Percentiles rank a stretch among this genome's conserved stretches.
phyloP scores from a whole-genome alignment of 2,888 invertebrate species.

The Agonopterix alstromeriana region DNA sequence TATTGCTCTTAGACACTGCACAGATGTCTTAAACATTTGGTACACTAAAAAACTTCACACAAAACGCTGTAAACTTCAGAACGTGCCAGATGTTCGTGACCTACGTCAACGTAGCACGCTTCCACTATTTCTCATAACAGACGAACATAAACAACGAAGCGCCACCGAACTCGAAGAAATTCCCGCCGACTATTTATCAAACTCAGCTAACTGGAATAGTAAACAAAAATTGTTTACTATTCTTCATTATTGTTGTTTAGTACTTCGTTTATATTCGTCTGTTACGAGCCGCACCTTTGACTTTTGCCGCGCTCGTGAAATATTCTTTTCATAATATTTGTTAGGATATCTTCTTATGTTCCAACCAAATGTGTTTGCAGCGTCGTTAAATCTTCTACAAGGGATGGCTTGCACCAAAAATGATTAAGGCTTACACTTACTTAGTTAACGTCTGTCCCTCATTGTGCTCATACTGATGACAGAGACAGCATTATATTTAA shows the following conservation, averaged over 20 bases:
- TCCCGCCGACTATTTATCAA: slow-evolving; percentile 27
- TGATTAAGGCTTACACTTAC: too few relatives aligned
- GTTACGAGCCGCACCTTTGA: slow-evolving; percentile 16
- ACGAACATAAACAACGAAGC: slow-evolving; percentile 17
- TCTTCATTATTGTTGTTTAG: slow-evolving; percentile 19
- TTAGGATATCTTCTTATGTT: too few relatives aligned
- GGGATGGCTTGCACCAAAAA: too few relatives aligned
- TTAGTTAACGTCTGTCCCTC: too few relatives aligned
- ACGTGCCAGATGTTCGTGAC: slow-evolving; percentile 55
- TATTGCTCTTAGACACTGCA: slow-evolving; percentile 11
- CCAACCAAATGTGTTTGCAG: too few relatives aligned
- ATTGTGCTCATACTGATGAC: too few relatives aligned
- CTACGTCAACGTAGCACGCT: slow-evolving; percentile 43
- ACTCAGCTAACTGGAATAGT: slow-evolving; percentile 35
- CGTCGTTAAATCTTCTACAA: too few relatives aligned
- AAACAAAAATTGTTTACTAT: slow-evolving; percentile 27
- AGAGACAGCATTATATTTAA: too few relatives aligned
- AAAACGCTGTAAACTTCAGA: slow-evolving; percentile 8
- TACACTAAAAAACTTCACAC: slow-evolving; percentile 17
- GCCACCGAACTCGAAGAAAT: slow-evolving; percentile 18
- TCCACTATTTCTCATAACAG: slow-evolving; percentile 7
- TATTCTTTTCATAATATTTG: slow-evolving; percentile 12
- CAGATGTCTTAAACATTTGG: slow-evolving; percentile 13
- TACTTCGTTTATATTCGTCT: slow-evolving; percentile 17
- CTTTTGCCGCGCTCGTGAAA: slow-evolving; percentile 13